phyloP scores from a whole-genome alignment of 2,888 invertebrate genomes.

The Charanyca ferruginea region DNA sequence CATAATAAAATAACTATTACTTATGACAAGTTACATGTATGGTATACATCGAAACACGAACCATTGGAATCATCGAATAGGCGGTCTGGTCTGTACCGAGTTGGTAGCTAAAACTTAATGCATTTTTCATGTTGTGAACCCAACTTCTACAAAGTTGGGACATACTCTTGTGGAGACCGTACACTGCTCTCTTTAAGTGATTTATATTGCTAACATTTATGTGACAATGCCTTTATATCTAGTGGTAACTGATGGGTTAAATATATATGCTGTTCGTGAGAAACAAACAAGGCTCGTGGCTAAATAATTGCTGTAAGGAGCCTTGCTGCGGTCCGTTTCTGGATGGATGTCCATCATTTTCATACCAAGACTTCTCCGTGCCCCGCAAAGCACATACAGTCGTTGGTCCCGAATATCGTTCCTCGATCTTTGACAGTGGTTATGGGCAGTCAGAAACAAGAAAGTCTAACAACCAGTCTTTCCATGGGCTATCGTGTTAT shows the following conservation, averaged over 20 bases:
- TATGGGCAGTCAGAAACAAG: no score
- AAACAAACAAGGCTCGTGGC: no score
- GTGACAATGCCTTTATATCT: background rate
- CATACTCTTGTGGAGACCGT: constrained; percentile 65
- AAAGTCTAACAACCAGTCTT: no score
- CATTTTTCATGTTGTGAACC: constrained; percentile 88
- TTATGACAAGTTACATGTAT: constrained; percentile 6
- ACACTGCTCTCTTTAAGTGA: constrained; percentile 62
- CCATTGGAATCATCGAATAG: constrained; percentile 60
- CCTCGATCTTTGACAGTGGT: no score
- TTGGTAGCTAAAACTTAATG: constrained; percentile 82
- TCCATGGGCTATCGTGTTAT: no score
- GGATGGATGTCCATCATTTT: no score
- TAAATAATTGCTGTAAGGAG: no score
- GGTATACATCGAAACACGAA: constrained; percentile 32
- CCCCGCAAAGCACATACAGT: no score
- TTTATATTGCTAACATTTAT: constrained; percentile 19
- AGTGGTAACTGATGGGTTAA: background rate
- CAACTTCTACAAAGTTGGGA: constrained; percentile 79
- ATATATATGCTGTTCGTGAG: no score
- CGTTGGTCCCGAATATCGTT: no score
- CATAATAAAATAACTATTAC: constrained; percentile 10
- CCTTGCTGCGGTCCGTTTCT: no score
- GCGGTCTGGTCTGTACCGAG: constrained; percentile 58
- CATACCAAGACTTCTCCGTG: no score